Percentiles rank a stretch among this genome's conserved stretches.
These are phyloP conservation scores for Chrysogorgia sp. DNA, from an alignment of 92 coral and sea anemone species.

Conservation along the genomic window DNA sequence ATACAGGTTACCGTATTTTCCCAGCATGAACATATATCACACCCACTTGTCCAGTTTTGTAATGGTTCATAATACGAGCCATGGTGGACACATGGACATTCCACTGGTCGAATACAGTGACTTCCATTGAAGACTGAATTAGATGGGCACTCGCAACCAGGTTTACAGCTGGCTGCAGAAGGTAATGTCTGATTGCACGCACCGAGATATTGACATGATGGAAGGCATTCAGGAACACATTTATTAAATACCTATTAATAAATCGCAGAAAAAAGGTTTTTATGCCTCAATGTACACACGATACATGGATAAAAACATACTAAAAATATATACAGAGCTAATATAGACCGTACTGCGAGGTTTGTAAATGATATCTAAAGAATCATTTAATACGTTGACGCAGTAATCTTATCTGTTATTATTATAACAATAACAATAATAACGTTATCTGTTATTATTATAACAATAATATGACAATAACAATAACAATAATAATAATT, in stretches of 20 bases:
- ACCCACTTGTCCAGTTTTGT: conserved; percentile 69
- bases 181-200: background rate
- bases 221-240: conserved; percentile 16
- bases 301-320: background rate
- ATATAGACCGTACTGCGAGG: no score
- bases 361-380: no score
- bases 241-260: conserved; percentile 8
- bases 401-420: no score
- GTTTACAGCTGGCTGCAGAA: conserved; percentile 45
- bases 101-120: conserved; percentile 59
- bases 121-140: conserved; percentile 55
- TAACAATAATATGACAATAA: no score
- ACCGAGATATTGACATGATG: conserved; percentile 9
- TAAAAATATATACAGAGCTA: background rate
- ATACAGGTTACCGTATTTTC: conserved; percentile 71
- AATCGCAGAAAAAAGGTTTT: background rate
- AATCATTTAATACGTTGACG: no score
- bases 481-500: no score
- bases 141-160: conserved; percentile 67
- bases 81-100: conserved; percentile 68
- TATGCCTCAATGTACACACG: background rate
- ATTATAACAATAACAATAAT: no score
- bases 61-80: conserved; percentile 65
- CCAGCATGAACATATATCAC: conserved; percentile 82
- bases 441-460: no score